phyloP scores from a whole-genome alignment of 2,888 invertebrate genomes.

The Amorpha juglandis region DNA sequence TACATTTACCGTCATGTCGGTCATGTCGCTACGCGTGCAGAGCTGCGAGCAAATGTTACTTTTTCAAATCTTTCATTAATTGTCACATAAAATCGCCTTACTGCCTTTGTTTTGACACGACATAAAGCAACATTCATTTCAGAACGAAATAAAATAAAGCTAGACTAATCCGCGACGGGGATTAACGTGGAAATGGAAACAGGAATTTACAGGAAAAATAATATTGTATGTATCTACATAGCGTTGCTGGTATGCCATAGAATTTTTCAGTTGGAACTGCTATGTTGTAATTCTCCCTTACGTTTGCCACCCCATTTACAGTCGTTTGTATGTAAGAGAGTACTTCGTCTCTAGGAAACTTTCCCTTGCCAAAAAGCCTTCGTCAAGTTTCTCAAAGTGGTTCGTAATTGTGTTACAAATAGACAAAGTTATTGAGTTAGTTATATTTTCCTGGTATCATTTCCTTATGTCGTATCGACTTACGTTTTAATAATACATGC shows the following conservation, averaged over 20 bases:
- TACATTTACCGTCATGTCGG: neutral
- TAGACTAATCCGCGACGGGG: conserved; percentile 9
- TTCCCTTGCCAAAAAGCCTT: conserved; percentile 77
- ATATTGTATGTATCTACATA: neutral
- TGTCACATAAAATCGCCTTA: neutral
- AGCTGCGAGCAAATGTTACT: too few relatives aligned
- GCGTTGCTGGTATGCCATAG: neutral
- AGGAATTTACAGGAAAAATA: neutral
- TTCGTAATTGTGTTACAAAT: conserved; percentile 76
- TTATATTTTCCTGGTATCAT: conserved; percentile 23
- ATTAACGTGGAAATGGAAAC: conserved; percentile 15
- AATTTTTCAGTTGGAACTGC: conserved; percentile 30
- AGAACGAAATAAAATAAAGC: conserved; percentile 16
- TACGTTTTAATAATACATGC: conserved; percentile 12
- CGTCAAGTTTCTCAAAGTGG: conserved; percentile 76
- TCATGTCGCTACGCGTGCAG: too few relatives aligned
- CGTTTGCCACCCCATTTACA: conserved; percentile 57
- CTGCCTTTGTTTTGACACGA: conserved; percentile 7
- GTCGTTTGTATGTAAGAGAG: conserved; percentile 76
- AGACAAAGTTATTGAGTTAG: conserved; percentile 41
- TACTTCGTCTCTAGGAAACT: conserved; percentile 62
- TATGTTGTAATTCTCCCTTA: conserved; percentile 55
- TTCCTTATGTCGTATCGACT: conserved; percentile 22
- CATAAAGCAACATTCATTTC: conserved; percentile 1
- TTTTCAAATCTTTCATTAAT: neutral